These are phyloP conservation scores for Pimephales promelas DNA, from an alignment of 2,113 vertebrate genomes.

Conservation along the genomic window DNA sequence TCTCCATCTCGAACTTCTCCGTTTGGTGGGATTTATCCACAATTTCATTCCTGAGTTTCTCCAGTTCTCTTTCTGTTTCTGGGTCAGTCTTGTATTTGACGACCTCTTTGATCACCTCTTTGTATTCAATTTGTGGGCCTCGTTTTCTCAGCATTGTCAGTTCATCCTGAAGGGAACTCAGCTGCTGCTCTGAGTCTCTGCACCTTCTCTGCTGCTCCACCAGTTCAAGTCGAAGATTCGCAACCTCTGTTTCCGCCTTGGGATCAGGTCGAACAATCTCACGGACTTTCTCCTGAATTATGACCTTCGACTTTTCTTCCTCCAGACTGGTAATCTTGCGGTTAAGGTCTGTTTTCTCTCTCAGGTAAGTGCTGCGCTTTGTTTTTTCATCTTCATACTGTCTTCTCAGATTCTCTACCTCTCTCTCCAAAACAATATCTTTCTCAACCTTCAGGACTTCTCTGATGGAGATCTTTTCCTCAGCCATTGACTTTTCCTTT, in stretches of 20 bases:
- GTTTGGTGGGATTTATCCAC: constrained; percentile 88
- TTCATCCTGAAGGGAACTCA: constrained; percentile 83
- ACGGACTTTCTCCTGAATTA: constrained; percentile 91
- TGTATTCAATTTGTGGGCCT: constrained; percentile 89
- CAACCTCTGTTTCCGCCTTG: constrained; percentile 90
- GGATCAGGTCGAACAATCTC: constrained; percentile 96
- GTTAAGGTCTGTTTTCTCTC: constrained; percentile 86
- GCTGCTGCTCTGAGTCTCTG: constrained; percentile 83
- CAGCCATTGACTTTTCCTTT: constrained; percentile 90
- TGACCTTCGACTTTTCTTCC: constrained; percentile 88
- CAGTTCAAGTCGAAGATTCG: constrained; percentile 90
- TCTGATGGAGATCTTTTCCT: constrained; percentile 92
- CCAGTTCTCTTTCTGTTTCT: constrained; percentile 87
- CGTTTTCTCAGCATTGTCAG: constrained; percentile 80
- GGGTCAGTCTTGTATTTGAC: constrained; percentile 96
- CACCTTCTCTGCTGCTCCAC: constrained; percentile 89
- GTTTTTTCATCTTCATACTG: constrained; percentile 88
- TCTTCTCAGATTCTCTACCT: constrained; percentile 83
- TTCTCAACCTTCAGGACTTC: constrained; percentile 96
- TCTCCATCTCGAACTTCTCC: constrained; percentile 89
- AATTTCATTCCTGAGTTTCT: constrained; percentile 90
- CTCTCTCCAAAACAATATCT: constrained; percentile 83
- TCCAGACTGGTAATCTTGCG: constrained; percentile 87
- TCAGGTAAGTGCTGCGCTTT: constrained; percentile 78
- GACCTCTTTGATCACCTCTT: constrained; percentile 93